phyloP scores from a whole-genome alignment of 2,797 vertebrate species.

The Gymnoscopelus braueri region DNA sequence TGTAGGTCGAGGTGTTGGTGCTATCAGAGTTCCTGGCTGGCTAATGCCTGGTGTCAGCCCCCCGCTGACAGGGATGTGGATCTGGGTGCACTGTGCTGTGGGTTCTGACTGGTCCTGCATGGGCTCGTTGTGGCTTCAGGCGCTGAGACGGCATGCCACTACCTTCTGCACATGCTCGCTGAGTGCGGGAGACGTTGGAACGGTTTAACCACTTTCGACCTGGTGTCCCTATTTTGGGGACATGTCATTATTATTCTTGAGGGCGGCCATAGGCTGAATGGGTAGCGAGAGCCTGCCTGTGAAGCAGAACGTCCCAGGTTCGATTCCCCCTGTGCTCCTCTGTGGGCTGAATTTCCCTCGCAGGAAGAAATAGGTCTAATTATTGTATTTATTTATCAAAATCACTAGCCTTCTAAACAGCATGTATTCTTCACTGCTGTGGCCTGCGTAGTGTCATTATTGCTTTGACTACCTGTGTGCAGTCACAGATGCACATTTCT shows the following conservation, averaged over 20 bases:
- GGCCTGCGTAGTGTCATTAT: not conserved
- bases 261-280: too few species aligned
- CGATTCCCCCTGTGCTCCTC: too few species aligned
- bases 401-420: too few species aligned
- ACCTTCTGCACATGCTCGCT: slow-evolving; percentile 55
- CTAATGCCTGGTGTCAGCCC: slow-evolving; percentile 81
- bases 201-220: not conserved
- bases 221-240: too few species aligned
- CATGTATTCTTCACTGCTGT: not conserved
- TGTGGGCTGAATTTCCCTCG: too few species aligned
- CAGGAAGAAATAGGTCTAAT: too few species aligned
- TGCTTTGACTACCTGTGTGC: not conserved
- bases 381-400: too few species aligned
- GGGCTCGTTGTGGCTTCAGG: slow-evolving; percentile 52
- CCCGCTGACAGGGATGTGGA: slow-evolving; percentile 70
- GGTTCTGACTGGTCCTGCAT: slow-evolving; percentile 67
- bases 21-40: slow-evolving; percentile 61
- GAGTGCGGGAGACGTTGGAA: slow-evolving; percentile 34
- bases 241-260: too few species aligned
- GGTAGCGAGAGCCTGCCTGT: too few species aligned
- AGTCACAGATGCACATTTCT: not conserved
- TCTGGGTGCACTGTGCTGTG: slow-evolving; percentile 70
- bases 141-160: slow-evolving; percentile 48
- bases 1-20: slow-evolving; percentile 65
- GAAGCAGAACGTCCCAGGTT: too few species aligned